Evolutionary conservation across 2,797 vertebrate species (phyloP).

Genomic region (Diglossa cyanea): DNA sequence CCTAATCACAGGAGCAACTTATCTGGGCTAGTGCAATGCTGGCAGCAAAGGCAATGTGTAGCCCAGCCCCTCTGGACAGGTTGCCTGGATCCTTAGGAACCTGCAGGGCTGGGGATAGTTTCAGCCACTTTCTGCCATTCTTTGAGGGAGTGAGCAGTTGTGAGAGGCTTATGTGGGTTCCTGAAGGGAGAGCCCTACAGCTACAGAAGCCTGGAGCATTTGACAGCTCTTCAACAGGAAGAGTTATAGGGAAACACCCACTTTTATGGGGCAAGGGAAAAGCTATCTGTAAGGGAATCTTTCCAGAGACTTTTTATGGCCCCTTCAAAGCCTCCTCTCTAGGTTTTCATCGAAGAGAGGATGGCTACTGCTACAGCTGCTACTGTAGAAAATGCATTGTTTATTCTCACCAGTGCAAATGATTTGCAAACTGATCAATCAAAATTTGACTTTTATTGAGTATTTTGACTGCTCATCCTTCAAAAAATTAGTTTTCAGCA

Average conservation of each 20-base stretch:
- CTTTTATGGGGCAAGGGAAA: background rate
- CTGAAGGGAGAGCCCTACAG: background rate
- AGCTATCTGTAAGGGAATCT: background rate
- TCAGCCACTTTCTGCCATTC: background rate
- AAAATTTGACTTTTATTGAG: slow-evolving; percentile 1
- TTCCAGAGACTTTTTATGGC: background rate
- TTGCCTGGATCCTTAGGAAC: background rate
- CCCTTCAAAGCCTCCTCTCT: background rate
- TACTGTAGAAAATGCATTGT: background rate
- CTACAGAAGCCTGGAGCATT: background rate
- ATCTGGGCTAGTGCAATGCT: background rate
- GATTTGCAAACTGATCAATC: slow-evolving; percentile 7
- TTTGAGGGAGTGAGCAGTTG: background rate
- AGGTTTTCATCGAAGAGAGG: background rate
- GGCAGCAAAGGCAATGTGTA: background rate
- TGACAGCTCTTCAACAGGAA: background rate
- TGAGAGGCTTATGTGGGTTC: background rate
- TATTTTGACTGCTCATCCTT: slow-evolving; percentile 45
- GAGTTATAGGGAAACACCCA: background rate
- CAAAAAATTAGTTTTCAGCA: slow-evolving; percentile 35
- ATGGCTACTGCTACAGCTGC: background rate
- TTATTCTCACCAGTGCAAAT: slow-evolving; percentile 6
- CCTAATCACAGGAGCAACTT: background rate
- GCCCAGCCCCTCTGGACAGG: background rate
- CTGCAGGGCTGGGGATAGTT: background rate